Conservation (phyloP, 2,797 vertebrate species). For the Typhlichthys subterraneus region DNA sequence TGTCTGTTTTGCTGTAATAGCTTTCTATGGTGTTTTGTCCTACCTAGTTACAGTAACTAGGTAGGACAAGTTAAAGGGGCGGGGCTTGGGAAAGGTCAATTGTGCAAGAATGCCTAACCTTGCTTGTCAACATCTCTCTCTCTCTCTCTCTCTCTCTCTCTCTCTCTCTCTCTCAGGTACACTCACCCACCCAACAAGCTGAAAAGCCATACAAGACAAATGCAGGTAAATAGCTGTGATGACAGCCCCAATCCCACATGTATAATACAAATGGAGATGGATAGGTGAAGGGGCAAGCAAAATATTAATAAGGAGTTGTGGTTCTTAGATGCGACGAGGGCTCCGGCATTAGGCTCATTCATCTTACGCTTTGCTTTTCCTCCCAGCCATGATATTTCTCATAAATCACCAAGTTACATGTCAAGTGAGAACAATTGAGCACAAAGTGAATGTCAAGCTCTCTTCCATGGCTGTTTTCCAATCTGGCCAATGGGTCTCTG, state of each 20-base stretch:
- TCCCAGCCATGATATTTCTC: constrained; percentile 78
- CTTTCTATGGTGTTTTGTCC: too few relatives aligned
- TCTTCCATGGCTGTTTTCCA: constrained; percentile 63
- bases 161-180: constrained; percentile 10
- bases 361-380: constrained; percentile 79
- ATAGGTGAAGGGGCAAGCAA: constrained; percentile 70
- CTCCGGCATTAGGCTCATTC: constrained; percentile 72
- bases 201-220: constrained; percentile 70
- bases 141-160: too few relatives aligned
- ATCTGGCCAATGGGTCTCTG: constrained; percentile 80
- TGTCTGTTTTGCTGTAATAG: too few relatives aligned
- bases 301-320: constrained; percentile 83
- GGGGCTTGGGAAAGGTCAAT: too few relatives aligned
- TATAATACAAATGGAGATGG: constrained; percentile 77
- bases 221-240: constrained; percentile 76
- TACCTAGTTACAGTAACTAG: too few relatives aligned
- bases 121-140: too few relatives aligned
- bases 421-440: constrained; percentile 76
- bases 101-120: too few relatives aligned
- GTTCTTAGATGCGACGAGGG: constrained; percentile 74
- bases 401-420: constrained; percentile 83
- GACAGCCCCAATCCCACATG: constrained; percentile 80
- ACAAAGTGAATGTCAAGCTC: constrained; percentile 76
- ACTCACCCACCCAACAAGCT: constrained; percentile 35
- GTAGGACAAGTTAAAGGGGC: too few relatives aligned